Percentiles rank a stretch among this genome's conserved stretches.
phyloP scores from a whole-genome alignment of 35 echinoderm and acorn worm genomes.

The Apostichopus californicus region DNA sequence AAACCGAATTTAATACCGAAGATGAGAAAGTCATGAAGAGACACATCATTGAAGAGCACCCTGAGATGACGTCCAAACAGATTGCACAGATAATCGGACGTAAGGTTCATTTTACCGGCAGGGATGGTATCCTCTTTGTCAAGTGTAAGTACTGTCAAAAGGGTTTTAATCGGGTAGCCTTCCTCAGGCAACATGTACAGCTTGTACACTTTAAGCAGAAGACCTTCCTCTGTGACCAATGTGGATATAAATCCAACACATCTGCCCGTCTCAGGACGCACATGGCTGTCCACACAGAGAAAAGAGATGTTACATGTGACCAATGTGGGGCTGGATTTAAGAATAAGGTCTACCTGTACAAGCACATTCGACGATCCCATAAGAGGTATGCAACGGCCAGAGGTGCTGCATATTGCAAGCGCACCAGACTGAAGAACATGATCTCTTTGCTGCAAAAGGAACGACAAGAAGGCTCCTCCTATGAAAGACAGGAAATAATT shows the following conservation, averaged over 20 bases:
- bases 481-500: constrained; percentile 48
- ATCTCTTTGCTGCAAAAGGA: constrained; percentile 44
- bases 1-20: constrained; percentile 14
- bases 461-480: constrained; percentile 47
- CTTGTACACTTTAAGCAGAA: constrained; percentile 31
- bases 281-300: constrained; percentile 59
- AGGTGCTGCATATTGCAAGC: constrained; percentile 48
- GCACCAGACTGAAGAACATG: constrained; percentile 45
- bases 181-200: constrained; percentile 41
- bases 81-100: constrained; percentile 39
- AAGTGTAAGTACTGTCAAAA: constrained; percentile 57
- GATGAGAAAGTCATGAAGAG: constrained; percentile 54
- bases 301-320: constrained; percentile 35
- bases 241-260: constrained; percentile 51
- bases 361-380: constrained; percentile 51
- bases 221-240: constrained; percentile 46
- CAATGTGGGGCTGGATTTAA: constrained; percentile 55
- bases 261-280: constrained; percentile 47
- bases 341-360: constrained; percentile 55
- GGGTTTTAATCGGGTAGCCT: constrained; percentile 51
- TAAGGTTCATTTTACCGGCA: constrained; percentile 54
- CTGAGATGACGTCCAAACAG: constrained; percentile 47
- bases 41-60: constrained; percentile 59
- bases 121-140: constrained; percentile 48
- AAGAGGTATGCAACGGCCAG: constrained; percentile 45